Base-by-base conservation (phyloP, 2,797 vertebrate genomes). In the Chromobotia macracanthus region DNA sequence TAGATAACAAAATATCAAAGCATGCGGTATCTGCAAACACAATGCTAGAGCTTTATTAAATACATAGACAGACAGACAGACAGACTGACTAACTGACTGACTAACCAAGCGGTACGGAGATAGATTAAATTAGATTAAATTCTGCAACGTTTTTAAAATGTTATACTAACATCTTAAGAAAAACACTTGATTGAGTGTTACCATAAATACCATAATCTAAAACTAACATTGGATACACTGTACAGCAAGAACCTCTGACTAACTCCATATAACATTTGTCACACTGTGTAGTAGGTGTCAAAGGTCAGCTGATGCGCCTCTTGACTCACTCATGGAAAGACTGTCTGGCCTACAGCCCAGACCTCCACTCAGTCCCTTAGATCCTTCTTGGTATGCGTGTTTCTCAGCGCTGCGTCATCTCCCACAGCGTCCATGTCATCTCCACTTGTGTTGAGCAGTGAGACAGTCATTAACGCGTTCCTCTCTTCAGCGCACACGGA, bases 401-500 rank as follows among this genome's bases (percentile, higher is more conserved):
- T 82, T 83, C 76, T 71, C 81, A 79, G 72, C 70, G 65, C 58
- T 72, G 71, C 68, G 31, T 50, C 48, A 41, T 78, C 76, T 31
- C 80, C 83, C 75, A 73, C 73, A 19, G 66, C 12, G 28, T 28
- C 68, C 48, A 64, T 75, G 72, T 80, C 84, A 74, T 74, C 72
- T 72, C 46, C 53, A 53, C 71, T 82, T 50, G 23, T 23, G 63
- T 63, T 2, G 67, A 72, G 83, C 77, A 71, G 75, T 53, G 71
- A 75, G 76, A 60, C 81, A 81, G 72, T 86, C 84, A 85, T 88
- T 85, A 88, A 56, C 73, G 46, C 51, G 72, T 76, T 80, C 73
- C 19, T 80, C 71, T 83, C 79, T 73, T 60, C 76, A 12, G 71
- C 69, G 46, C 60, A 78, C 74, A 28, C 41, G 28, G 51, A 71